A percentile compares a stretch with the other conserved stretches of the same genome.
These are phyloP conservation scores for Gadopsis marmoratus DNA, from an alignment of 2,797 vertebrate genomes.

Conservation along the genomic window DNA sequence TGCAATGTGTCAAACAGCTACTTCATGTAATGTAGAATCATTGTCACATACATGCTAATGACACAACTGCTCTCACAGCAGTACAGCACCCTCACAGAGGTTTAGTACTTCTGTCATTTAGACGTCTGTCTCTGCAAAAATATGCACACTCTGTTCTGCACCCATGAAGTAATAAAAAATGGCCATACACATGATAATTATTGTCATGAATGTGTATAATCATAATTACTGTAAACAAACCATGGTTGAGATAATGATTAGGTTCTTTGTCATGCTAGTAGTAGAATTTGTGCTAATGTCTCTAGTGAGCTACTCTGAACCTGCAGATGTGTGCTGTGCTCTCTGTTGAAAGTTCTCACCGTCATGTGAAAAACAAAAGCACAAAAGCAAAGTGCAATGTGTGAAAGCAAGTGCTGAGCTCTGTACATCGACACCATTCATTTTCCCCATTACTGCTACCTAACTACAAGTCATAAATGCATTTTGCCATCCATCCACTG, in stretches of 20 bases:
- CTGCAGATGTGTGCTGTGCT: background rate
- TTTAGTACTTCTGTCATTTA: slow-evolving; percentile 1
- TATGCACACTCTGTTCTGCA: background rate
- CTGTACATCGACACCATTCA: background rate
- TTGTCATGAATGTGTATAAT: background rate
- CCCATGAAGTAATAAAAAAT: background rate
- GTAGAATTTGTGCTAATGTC: background rate
- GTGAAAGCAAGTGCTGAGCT: background rate
- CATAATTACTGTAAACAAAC: slow-evolving; percentile 21
- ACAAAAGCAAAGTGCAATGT: too few species aligned
- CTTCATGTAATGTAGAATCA: background rate
- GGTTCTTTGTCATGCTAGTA: background rate
- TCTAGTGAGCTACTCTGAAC: slow-evolving; percentile 10
- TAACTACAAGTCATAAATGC: background rate
- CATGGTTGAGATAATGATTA: slow-evolving; percentile 10
- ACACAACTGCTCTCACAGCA: background rate
- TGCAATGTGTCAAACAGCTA: background rate
- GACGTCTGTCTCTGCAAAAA: background rate
- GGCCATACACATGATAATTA: background rate
- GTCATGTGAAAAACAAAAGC: slow-evolving; percentile 9
- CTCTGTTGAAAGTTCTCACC: background rate
- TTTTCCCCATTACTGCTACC: background rate
- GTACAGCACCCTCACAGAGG: background rate
- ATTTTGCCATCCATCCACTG: background rate
- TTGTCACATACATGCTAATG: background rate